Conservation (phyloP, 2,888 invertebrate genomes). For the Sminthurinus aureus region DNA sequence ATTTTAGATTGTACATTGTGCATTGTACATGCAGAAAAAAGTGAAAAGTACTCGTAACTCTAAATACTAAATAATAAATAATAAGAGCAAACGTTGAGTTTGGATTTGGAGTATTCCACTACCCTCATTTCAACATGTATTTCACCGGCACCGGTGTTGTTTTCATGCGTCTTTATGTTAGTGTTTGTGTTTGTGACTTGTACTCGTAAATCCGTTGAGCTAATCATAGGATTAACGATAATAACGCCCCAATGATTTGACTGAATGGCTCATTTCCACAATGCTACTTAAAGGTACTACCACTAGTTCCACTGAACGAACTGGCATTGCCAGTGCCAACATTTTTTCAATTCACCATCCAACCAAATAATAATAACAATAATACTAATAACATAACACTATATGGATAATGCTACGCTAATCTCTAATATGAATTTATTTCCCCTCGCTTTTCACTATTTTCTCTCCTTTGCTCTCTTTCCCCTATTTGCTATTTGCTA, state of each 20-base stretch:
- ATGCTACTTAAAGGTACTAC: slow-evolving; percentile 45
- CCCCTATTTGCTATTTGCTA: neutral
- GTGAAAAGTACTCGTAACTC: too few species aligned
- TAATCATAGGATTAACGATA: slow-evolving; percentile 34
- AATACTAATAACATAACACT: too few species aligned
- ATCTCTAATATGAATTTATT: too few species aligned
- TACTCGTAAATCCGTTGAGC: slow-evolving; percentile 20
- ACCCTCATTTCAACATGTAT: neutral
- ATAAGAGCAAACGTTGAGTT: neutral
- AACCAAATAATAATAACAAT: too few species aligned
- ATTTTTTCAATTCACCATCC: too few species aligned
- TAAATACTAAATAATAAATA: neutral
- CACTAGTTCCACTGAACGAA: neutral
- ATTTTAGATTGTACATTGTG: too few species aligned
- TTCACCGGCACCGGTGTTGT: neutral
- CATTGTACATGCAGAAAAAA: too few species aligned
- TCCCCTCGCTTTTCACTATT: neutral
- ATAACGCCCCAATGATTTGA: slow-evolving; percentile 43
- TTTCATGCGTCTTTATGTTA: neutral
- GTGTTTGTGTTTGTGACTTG: neutral
- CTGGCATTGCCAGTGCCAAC: too few species aligned
- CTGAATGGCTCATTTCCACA: slow-evolving; percentile 42
- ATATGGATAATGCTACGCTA: too few species aligned
- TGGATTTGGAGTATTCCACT: neutral
- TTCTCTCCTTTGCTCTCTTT: neutral